Conservation (phyloP, 2,113 vertebrate genomes). For the Odontesthes bonariensis region DNA sequence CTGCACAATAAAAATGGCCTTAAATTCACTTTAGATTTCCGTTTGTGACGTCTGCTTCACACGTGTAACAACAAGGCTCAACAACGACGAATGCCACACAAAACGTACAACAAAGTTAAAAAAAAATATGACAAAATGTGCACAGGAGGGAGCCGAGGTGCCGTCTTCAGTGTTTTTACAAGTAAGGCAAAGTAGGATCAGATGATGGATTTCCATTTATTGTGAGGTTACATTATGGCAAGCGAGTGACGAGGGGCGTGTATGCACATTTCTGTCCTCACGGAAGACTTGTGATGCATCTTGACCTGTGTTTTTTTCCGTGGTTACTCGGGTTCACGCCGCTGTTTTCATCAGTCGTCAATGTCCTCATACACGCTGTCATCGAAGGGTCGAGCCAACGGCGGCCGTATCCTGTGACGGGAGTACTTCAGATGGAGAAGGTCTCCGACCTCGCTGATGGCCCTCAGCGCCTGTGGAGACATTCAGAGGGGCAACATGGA, state of each 20-base stretch:
- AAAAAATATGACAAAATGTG: conserved; percentile 5
- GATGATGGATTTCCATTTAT: conserved; percentile 27
- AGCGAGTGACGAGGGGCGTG: conserved; percentile 41
- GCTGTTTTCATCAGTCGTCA: conserved; percentile 57
- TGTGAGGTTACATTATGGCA: conserved; percentile 6
- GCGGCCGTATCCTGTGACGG: conserved; percentile 71
- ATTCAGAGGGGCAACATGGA: conserved; percentile 15
- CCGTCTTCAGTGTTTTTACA: conserved; percentile 28
- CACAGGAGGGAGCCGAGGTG: conserved; percentile 17
- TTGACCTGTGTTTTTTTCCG: conserved; percentile 11
- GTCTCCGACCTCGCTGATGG: conserved; percentile 92
- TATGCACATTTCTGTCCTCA: conserved; percentile 31
- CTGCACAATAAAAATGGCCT: neutral
- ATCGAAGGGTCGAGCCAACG: conserved; percentile 42
- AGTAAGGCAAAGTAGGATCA: conserved; percentile 52
- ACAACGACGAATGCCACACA: neutral
- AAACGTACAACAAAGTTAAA: neutral
- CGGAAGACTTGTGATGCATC: conserved; percentile 55
- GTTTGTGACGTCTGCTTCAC: neutral
- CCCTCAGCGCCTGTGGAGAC: conserved; percentile 87
- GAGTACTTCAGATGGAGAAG: conserved; percentile 95
- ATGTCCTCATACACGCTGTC: conserved; percentile 60
- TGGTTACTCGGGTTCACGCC: conserved; percentile 16
- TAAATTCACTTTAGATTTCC: neutral
- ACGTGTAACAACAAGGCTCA: neutral